Evolutionary conservation across 2,113 vertebrate genomes (phyloP), one percentile per base, ranked within the genome.

Genomic region (Pollimyrus isidori): DNA sequence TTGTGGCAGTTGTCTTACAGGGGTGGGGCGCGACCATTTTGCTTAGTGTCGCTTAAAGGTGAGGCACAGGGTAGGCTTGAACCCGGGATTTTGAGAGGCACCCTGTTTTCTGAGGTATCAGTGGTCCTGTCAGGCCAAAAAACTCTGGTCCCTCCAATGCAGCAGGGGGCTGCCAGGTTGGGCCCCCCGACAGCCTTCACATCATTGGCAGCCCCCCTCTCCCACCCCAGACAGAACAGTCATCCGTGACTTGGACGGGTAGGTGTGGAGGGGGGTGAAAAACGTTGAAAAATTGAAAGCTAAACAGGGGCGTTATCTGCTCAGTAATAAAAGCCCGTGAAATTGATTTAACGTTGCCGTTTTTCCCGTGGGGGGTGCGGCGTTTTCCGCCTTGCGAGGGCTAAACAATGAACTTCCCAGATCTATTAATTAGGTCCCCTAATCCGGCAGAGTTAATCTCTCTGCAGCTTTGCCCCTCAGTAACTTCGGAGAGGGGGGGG

Each of bases 291-390:
- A 96, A 96, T 94, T 95, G 94, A 95, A 95, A 95, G 96, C 93
- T 95, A 95, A 95, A 95, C 94, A 94, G 94, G 94, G 95, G 92
- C 94, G 96, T 96, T 93, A 95, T 96, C 95, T 96, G 91, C 9
- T 93, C 93, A 93, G 95, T 96, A 95, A 95, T 95, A 96, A 96
- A 96, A 95, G 94, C 94, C 96, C 97, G 93, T 96, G 96, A 97
- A 97, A 97, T 97, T 96, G 95, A 95, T 97, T 96, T 96, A 96
- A 96, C 97, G 96, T 95, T 94, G 96, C 95, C 93, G 92, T 94
- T 95, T 95, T 94, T 96, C 96, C 96, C 92, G 94, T 94, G 95
- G 56, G 21, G 49, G 49, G n/a, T 3, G n/a, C 91, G 92, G 95
- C 91, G 93, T 49, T 91, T 95, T 94, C 93, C 95, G 95, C 86